Percentiles rank a stretch among this genome's conserved stretches.
phyloP scores from a whole-genome alignment of 2,113 vertebrate genomes.

The Passer montanus region DNA sequence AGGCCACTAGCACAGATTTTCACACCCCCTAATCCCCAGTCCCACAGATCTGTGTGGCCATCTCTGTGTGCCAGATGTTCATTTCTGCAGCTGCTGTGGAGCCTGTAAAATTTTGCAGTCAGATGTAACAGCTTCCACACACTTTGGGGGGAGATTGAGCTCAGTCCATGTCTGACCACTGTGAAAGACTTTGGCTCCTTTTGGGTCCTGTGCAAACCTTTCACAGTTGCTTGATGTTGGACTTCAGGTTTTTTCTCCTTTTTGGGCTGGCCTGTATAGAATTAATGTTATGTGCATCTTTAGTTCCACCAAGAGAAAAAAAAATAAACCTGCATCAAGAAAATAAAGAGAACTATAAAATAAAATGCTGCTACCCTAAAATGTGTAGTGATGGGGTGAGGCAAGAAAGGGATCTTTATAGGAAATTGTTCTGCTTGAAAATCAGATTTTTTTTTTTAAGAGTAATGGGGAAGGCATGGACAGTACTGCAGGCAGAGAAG shows the following conservation, averaged over 20 bases:
- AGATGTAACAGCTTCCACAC: not conserved
- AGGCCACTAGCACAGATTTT: not conserved
- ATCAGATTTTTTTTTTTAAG: not conserved
- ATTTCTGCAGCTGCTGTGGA: not conserved
- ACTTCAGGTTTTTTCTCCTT: not conserved
- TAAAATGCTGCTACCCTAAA: not conserved
- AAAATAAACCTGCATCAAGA: not conserved
- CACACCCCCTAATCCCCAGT: not conserved
- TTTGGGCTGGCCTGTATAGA: not conserved
- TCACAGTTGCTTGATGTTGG: not conserved
- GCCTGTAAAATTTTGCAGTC: not conserved
- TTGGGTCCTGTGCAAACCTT: not conserved
- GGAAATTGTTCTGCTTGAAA: not conserved
- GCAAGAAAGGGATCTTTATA: not conserved
- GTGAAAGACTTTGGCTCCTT: not conserved
- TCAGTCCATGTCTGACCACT: not conserved
- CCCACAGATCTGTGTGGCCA: not conserved
- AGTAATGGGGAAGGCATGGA: not conserved
- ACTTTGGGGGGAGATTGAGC: not conserved
- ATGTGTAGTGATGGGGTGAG: not conserved
- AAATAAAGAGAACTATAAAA: not conserved
- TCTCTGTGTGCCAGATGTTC: slow-evolving; percentile 1
- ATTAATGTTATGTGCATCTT: not conserved
- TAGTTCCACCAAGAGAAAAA: not conserved
- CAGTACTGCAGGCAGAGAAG: not conserved